These are phyloP conservation scores for Artibeus jamaicensis DNA, from an alignment of 2,797 vertebrate genomes.

Conservation along the genomic window DNA sequence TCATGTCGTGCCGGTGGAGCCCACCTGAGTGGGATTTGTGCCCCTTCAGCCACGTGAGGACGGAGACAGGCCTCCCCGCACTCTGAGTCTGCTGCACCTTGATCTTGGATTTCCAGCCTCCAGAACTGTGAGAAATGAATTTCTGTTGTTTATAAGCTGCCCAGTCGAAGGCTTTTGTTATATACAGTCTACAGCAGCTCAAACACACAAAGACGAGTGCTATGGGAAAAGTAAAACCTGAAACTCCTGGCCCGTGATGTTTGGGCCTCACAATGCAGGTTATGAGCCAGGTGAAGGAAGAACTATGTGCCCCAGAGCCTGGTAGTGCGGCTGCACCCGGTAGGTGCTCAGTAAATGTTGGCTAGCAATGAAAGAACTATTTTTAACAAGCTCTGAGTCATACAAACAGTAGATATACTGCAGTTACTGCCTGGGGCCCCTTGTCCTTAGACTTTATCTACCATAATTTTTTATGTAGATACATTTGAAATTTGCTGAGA, in stretches of 20 bases:
- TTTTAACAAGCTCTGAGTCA: not conserved
- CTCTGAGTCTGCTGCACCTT: not conserved
- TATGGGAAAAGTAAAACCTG: not conserved
- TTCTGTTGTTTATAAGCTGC: not conserved
- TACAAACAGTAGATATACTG: not conserved
- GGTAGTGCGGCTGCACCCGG: no score
- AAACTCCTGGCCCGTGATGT: not conserved
- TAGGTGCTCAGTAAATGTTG: not conserved
- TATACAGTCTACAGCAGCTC: not conserved
- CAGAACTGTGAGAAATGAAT: not conserved
- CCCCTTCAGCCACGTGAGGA: not conserved
- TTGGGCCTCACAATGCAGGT: not conserved
- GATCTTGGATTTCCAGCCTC: not conserved
- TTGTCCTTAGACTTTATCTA: not conserved
- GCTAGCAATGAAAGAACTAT: not conserved
- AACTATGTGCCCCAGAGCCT: not conserved
- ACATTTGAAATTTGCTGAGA: not conserved
- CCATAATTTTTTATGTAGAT: not conserved
- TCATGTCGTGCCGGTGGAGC: no score
- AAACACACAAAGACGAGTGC: not conserved
- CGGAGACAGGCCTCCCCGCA: not conserved
- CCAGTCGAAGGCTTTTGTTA: not conserved
- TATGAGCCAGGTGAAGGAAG: not conserved
- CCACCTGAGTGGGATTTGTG: not conserved
- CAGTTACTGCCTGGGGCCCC: no score